Conservation (phyloP, 2,888 invertebrate genomes). For the Alcis repandata region DNA sequence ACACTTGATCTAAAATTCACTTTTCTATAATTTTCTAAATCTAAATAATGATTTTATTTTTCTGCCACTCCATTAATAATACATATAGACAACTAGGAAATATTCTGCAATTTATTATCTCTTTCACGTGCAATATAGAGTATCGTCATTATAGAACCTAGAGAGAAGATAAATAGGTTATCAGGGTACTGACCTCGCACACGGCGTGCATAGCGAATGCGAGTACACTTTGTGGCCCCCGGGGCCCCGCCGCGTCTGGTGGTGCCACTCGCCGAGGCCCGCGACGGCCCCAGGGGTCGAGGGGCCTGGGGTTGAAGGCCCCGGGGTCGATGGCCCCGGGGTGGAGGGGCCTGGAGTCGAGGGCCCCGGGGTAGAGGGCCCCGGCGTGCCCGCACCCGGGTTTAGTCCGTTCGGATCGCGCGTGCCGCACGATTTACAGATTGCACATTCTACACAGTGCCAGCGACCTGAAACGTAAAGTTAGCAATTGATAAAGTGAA, state of each 20-base stretch:
- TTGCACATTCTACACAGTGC: conserved; percentile 94
- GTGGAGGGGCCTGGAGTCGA: conserved; percentile 17
- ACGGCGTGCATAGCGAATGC: conserved; percentile 89
- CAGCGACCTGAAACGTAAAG: conserved; percentile 88
- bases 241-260: conserved; percentile 81
- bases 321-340: conserved; percentile 30
- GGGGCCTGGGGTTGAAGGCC: conserved; percentile 20
- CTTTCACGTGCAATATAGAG: conserved; percentile 10
- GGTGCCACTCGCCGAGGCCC: conserved; percentile 74
- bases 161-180: conserved; percentile 13
- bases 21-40: too few relatives aligned
- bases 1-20: not conserved
- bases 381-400: conserved; percentile 34
- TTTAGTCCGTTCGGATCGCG: conserved; percentile 76
- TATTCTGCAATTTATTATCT: not conserved
- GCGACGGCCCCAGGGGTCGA: conserved; percentile 38
- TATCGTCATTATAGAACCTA: conserved; percentile 16
- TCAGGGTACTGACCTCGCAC: conserved; percentile 86
- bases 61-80: too few relatives aligned
- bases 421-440: conserved; percentile 89
- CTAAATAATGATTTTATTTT: too few relatives aligned
- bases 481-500: not conserved
- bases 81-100: not conserved
- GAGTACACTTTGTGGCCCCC: conserved; percentile 84
- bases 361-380: conserved; percentile 20